Evolutionary conservation across 2,888 invertebrate species (phyloP).

Genomic region (Margaritifera margaritifera): DNA sequence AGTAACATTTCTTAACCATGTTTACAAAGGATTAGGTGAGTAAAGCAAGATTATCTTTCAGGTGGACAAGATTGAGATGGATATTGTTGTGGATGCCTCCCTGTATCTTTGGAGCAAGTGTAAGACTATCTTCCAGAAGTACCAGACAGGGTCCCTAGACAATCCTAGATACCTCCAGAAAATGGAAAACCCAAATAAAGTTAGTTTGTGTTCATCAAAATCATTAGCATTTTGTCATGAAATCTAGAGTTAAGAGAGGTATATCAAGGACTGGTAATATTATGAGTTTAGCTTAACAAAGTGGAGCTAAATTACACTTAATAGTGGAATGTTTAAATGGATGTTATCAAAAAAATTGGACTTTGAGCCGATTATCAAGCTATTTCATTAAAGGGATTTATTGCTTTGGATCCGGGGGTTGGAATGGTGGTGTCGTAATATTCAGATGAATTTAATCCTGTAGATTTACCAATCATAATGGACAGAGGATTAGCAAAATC

Average conservation of each 20-base stretch:
- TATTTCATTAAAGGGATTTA: no score
- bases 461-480: no score
- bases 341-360: no score
- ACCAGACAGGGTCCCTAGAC: constrained; percentile 71
- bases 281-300: constrained; percentile 1
- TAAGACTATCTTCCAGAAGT: constrained; percentile 69
- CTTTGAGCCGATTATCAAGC: no score
- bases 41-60: constrained; percentile 30
- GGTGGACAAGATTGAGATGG: constrained; percentile 65
- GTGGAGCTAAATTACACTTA: no score
- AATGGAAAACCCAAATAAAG: constrained; percentile 71
- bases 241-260: background rate
- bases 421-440: no score
- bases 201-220: constrained; percentile 19
- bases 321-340: no score
- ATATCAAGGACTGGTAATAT: background rate
- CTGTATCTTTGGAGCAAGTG: constrained; percentile 71
- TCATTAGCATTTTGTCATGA: background rate
- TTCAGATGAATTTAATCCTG: no score
- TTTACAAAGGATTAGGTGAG: no score
- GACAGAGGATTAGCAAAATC: no score
- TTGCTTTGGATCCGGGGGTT: no score
- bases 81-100: constrained; percentile 70
- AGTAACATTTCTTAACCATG: no score
- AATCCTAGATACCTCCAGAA: constrained; percentile 68